Percentiles rank a stretch among this genome's conserved stretches.
phyloP scores from a whole-genome alignment of 2,797 vertebrate genomes.

The Acipenser ruthenus region DNA sequence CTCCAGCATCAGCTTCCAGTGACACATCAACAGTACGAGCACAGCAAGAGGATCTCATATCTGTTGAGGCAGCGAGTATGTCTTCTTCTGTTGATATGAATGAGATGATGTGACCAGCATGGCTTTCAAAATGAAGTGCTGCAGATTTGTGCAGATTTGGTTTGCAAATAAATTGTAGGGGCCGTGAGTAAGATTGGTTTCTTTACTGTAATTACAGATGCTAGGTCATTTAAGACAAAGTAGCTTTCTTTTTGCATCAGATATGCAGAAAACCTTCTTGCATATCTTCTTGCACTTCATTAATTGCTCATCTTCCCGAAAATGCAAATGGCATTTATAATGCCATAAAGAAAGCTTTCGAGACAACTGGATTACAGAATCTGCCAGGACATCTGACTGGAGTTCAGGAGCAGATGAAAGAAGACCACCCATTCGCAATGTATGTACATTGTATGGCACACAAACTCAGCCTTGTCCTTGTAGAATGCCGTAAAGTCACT shows the following conservation, averaged over 20 bases:
- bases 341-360: no score
- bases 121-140: not conserved
- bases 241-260: conserved; percentile 1
- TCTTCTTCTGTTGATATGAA: not conserved
- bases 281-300: not conserved
- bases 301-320: not conserved
- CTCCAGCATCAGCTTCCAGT: no score
- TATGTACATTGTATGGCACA: not conserved
- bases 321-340: no score
- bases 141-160: not conserved
- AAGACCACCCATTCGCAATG: not conserved
- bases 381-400: not conserved
- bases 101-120: not conserved
- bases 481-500: not conserved
- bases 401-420: not conserved
- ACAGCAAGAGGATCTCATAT: not conserved
- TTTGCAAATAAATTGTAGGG: conserved; percentile 4
- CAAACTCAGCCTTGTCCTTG: not conserved
- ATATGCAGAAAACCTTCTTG: not conserved
- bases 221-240: conserved; percentile 1
- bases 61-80: not conserved
- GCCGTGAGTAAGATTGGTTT: not conserved
- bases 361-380: not conserved
- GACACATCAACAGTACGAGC: no score
- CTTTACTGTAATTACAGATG: conserved; percentile 3